Conservation (phyloP, 2,888 invertebrate species). For the Drosophila pseudotalamancana region DNA sequence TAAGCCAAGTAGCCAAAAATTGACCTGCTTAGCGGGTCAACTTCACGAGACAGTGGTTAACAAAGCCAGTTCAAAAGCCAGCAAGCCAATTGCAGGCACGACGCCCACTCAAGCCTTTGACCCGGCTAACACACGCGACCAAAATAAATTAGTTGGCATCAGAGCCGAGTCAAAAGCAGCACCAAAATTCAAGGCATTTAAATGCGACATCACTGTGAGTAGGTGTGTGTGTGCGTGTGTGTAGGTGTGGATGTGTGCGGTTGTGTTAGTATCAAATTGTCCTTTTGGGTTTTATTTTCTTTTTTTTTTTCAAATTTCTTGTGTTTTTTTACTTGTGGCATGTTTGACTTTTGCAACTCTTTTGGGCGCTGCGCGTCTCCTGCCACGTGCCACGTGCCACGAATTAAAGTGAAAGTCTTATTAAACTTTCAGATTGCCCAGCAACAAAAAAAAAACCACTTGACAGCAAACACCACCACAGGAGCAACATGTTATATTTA, state of each 20-base stretch:
- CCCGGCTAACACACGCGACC: constrained; percentile 39
- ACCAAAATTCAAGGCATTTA: constrained; percentile 32
- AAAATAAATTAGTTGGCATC: constrained; percentile 57
- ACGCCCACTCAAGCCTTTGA: constrained; percentile 1
- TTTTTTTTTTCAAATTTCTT: constrained; percentile 20
- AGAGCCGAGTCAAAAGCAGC: constrained; percentile 4
- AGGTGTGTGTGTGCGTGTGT: background rate
- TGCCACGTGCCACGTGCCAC: constrained; percentile 40
- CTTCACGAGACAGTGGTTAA: too few species aligned
- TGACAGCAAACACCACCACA: constrained; percentile 37
- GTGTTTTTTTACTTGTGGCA: constrained; percentile 16
- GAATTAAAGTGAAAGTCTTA: constrained; percentile 59
- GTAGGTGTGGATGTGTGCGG: background rate
- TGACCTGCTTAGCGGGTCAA: background rate
- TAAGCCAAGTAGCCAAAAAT: background rate
- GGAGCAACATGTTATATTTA: constrained; percentile 46
- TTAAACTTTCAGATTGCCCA: constrained; percentile 47
- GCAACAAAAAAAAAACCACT: constrained; percentile 28
- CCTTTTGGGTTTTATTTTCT: constrained; percentile 29
- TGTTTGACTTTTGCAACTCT: constrained; percentile 46
- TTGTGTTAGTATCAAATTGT: constrained; percentile 32
- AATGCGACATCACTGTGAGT: constrained; percentile 25
- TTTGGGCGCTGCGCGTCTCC: constrained; percentile 18
- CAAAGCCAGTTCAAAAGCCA: background rate
- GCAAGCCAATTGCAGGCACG: constrained; percentile 4